Base-by-base conservation (phyloP, 2,113 vertebrate genomes). In the Hippocampus mohnikei region DNA sequence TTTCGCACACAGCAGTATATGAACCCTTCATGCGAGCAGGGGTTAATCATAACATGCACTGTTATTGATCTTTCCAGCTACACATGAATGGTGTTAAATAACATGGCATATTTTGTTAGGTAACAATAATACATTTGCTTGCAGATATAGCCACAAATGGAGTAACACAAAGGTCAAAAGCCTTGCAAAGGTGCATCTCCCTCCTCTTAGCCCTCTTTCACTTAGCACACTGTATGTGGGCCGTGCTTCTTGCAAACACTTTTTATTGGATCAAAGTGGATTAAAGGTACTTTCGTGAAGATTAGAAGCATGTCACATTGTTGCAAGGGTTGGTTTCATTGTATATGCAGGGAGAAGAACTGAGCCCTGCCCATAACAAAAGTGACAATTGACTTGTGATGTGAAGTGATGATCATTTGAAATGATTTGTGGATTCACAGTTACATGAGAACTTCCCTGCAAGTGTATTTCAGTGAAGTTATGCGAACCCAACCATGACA, bases 261-360 rank as follows among this genome's bases (percentile, higher is more conserved):
- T 81, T 83, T 76, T 77, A 81, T 82, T 76, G 77, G 74, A 79
- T 88, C 75, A 87, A 84, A 75, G 69, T 80, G 85, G 84, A 90
- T 89, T 89, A 85, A 81, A 79, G 66, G 63, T 69, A 78, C 62
- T 83, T 70, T 33, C 48, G 58, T 67, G 62, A 37, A 81, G 83
- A 88, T 88, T 87, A 88, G 68, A 80, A 77, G 64, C 67, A 16
- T 82, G 81, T 71, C 56, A 70, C 72, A 66, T n/a, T 27, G 77
- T 53, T 48, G 61, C 75, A 29, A 65, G 50, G 50, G 37, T 29
- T 44, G 42, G 55, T 25, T 66, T 11, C 46, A 41, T 41, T 70
- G 63, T 33, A 20, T 68, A 33, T 1, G 9, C 80, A 63, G 18
- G 55, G 65, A 74, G 37, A 67, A 8, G 61, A 23, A 70, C 18